Evolutionary conservation across 2,113 vertebrate genomes (phyloP).

Genomic region (Python bivittatus): DNA sequence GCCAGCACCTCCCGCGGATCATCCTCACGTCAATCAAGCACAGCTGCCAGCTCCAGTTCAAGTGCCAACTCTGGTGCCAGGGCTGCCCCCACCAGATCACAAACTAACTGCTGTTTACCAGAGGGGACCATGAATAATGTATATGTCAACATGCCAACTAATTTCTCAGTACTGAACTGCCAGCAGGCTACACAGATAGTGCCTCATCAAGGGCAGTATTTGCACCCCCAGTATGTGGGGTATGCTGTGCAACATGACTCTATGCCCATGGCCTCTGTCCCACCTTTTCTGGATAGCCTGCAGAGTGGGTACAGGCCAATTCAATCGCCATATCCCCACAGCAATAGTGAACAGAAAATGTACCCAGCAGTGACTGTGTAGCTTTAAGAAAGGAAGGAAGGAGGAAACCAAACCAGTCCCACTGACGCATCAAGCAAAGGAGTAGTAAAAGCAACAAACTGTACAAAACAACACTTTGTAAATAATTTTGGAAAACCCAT

Average conservation of each 20-base stretch:
- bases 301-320: slow-evolving; percentile 88
- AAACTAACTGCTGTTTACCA: slow-evolving; percentile 91
- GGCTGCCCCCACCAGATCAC: slow-evolving; percentile 82
- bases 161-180: slow-evolving; percentile 96
- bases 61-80: slow-evolving; percentile 85
- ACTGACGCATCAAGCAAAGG: not conserved
- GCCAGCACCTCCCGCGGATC: slow-evolving; percentile 89
- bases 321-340: slow-evolving; percentile 87
- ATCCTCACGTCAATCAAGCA: slow-evolving; percentile 96
- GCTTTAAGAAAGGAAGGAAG: not conserved
- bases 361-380: slow-evolving; percentile 92
- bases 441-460: slow-evolving; percentile 26
- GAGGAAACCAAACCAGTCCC: not conserved
- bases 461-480: slow-evolving; percentile 46
- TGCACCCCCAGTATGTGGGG: slow-evolving; percentile 93
- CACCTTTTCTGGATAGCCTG: slow-evolving; percentile 82
- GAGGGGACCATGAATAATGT: slow-evolving; percentile 91
- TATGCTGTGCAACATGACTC: slow-evolving; percentile 85
- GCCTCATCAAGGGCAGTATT: slow-evolving; percentile 93
- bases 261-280: slow-evolving; percentile 76
- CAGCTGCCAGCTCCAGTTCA: slow-evolving; percentile 94
- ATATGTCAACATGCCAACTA: slow-evolving; percentile 96
- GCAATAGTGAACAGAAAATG: slow-evolving; percentile 87
- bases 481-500: slow-evolving; percentile 47
- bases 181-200: slow-evolving; percentile 97